These are phyloP conservation scores for Acanthopagrus latus DNA, from an alignment of 2,797 vertebrate species.

Conservation along the genomic window DNA sequence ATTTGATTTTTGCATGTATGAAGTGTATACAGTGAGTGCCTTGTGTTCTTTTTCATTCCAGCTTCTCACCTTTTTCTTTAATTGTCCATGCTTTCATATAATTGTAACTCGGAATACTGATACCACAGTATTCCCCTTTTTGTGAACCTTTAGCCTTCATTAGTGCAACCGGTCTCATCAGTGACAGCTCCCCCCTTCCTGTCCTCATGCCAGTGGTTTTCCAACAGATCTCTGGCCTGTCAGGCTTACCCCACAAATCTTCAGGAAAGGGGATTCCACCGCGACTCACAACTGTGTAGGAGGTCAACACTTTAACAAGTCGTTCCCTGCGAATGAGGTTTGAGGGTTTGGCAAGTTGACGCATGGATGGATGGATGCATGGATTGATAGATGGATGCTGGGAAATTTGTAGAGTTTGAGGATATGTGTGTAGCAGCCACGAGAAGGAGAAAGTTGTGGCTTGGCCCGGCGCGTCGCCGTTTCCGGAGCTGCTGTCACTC, in stretches of 20 bases:
- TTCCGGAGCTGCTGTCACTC: conserved; percentile 40
- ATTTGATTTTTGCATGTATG: not conserved
- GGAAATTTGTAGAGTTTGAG: conserved; percentile 58
- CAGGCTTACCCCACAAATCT: conserved; percentile 23
- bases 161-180: conserved; percentile 9
- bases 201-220: conserved; percentile 16
- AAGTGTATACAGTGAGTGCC: not conserved
- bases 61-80: not conserved
- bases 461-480: conserved; percentile 33
- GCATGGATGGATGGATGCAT: not conserved
- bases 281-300: conserved; percentile 14
- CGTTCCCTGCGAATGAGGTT: conserved; percentile 50
- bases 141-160: conserved; percentile 10
- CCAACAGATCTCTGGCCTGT: conserved; percentile 29
- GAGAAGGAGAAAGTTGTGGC: conserved; percentile 37
- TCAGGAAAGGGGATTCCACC: conserved; percentile 8
- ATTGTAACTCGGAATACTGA: conserved; percentile 10
- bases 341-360: conserved; percentile 15
- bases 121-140: not conserved
- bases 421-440: conserved; percentile 26
- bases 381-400: conserved; percentile 13
- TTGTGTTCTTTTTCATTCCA: not conserved
- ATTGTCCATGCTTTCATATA: conserved; percentile 12
- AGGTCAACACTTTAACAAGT: conserved; percentile 32
- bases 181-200: not conserved